phyloP scores from a whole-genome alignment of 2,797 vertebrate species.

The Rhinichthys osculus region DNA sequence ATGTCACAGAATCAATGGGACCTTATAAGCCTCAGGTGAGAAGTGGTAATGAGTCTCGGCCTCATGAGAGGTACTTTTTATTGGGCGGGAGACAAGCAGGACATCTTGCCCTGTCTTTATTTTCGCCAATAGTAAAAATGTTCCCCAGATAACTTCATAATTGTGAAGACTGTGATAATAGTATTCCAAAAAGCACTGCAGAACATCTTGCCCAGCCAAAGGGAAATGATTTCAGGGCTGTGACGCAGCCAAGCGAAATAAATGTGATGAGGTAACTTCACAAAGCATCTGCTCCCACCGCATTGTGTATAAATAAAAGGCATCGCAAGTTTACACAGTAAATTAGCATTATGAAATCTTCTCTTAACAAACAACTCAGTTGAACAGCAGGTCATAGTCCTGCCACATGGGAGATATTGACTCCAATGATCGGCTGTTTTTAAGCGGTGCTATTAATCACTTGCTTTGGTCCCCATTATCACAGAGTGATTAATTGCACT shows the following conservation, averaged over 20 bases:
- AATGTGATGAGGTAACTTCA: slow-evolving; percentile 38
- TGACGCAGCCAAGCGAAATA: slow-evolving; percentile 14
- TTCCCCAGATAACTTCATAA: slow-evolving; percentile 31
- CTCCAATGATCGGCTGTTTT: slow-evolving; percentile 44
- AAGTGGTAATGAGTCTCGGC: slow-evolving; percentile 69
- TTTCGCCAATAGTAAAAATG: slow-evolving; percentile 66
- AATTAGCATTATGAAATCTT: slow-evolving; percentile 27
- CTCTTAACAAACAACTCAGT: slow-evolving; percentile 65
- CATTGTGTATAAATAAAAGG: slow-evolving; percentile 37
- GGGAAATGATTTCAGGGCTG: slow-evolving; percentile 15
- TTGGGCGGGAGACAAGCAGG: slow-evolving; percentile 67
- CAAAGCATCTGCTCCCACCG: slow-evolving; percentile 24
- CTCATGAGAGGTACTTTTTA: slow-evolving; percentile 74
- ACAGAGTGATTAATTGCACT: slow-evolving; percentile 76
- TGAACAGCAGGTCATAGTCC: slow-evolving; percentile 41
- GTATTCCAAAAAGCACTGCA: slow-evolving; percentile 13
- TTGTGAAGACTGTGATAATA: slow-evolving; percentile 5
- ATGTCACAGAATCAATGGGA: slow-evolving; percentile 78
- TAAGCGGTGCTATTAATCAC: slow-evolving; percentile 60
- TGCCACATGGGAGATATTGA: slow-evolving; percentile 39
- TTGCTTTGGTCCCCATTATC: slow-evolving; percentile 66
- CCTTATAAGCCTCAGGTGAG: slow-evolving; percentile 77
- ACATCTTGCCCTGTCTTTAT: slow-evolving; percentile 65
- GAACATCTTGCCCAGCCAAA: slow-evolving; percentile 27
- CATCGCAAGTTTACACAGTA: slow-evolving; percentile 30